Conservation (phyloP, 2,113 vertebrate genomes). For the Sinocyclocheilus anophthalmus region DNA sequence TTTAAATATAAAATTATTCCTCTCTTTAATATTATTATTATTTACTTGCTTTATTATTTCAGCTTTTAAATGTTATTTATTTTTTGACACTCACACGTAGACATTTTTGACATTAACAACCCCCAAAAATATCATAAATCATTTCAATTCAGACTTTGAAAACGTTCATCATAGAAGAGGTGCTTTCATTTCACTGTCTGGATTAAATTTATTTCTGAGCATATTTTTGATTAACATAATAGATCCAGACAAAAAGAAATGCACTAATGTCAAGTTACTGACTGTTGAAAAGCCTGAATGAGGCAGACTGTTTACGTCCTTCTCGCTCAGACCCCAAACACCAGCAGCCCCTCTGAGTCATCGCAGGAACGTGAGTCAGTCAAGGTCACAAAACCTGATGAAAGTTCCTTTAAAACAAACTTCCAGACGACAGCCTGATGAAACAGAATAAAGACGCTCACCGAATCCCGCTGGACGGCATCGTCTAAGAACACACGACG, state of each 20-base stretch:
- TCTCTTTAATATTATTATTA: too few species aligned
- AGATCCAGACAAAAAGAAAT: neutral
- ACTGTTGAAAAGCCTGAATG: neutral
- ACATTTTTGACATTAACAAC: neutral
- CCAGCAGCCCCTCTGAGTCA: slow-evolving; percentile 5
- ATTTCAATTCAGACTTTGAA: neutral
- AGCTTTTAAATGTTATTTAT: neutral
- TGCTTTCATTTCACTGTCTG: neutral
- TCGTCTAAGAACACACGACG: neutral
- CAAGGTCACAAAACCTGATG: slow-evolving; percentile 34
- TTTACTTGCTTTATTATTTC: too few species aligned
- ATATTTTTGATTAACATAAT: neutral
- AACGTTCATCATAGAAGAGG: neutral
- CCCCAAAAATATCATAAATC: neutral
- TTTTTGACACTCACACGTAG: neutral
- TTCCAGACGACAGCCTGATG: neutral
- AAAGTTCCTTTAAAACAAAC: slow-evolving; percentile 55
- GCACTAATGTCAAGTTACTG: neutral
- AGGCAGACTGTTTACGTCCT: neutral
- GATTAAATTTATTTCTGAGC: neutral
- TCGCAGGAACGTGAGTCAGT: neutral
- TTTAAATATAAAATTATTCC: neutral
- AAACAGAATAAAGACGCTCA: slow-evolving; percentile 2
- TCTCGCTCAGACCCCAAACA: neutral
- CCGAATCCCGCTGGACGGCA: neutral